Evolutionary conservation across 2,888 invertebrate species (phyloP), one percentile per base, ranked within the genome.

Genomic region (Tenthredo scrophulariae): DNA sequence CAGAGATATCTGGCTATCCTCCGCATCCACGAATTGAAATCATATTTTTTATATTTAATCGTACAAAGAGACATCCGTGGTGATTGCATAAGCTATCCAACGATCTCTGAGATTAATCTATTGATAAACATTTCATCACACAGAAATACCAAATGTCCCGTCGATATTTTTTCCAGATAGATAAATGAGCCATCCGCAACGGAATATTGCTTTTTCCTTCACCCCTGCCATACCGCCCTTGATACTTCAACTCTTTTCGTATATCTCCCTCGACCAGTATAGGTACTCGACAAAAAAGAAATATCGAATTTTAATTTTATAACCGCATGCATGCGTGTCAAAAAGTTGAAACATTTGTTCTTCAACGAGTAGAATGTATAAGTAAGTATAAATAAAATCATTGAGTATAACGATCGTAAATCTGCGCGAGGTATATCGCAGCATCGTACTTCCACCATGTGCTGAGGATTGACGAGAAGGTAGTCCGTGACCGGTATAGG

Each of bases 51-150:
- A 90, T 90, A 90, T 91, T 92, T 91, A 91, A 91, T 91, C 90
- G 90, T 89, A 91, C 90, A 90, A 91, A 91, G 90, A 91, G 89
- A 88, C 87, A 87, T 87, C 88, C 89, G 88, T 87, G 85, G 85
- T 89, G 90, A 90, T 89, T 89, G 89, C 89, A 88, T 88, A 89
- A 85, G 88, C 89, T 89, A 89, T 89, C 88, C 90, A 88, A 88
- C 90, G 89, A 91, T 89, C 90, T 90, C 89, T 88, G 87, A 90
- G 90, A 91, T 91, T 91, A 91, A 91, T 91, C 91, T 91, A 91
- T 92, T 91, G 92, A 90, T 91, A 90, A 92, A 90, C 89, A 91
- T 91, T 91, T 89, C 90, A 91, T 91, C 90, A 89, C 88, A 90
- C 89, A 62, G n/a, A 80, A 80, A 80, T 75, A 75, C 84, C 86